These are phyloP conservation scores for Drosophila kanekoi DNA, from an alignment of 2,888 invertebrate genomes.

Conservation along the genomic window DNA sequence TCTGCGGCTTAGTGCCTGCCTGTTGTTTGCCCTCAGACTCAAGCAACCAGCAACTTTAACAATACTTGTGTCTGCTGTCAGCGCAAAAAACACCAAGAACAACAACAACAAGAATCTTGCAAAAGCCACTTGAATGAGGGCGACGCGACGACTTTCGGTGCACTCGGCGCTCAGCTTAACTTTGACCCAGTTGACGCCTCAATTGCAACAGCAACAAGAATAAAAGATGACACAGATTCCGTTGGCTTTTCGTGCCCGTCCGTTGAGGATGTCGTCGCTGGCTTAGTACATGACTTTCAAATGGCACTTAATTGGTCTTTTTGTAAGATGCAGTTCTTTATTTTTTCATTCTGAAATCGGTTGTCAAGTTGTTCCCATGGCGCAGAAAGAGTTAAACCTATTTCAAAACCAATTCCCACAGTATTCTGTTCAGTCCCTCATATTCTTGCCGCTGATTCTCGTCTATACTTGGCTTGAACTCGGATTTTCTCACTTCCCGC, in stretches of 20 bases:
- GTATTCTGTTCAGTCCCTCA: constrained; percentile 1
- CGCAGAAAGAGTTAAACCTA: constrained; percentile 13
- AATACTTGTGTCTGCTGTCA: constrained; percentile 23
- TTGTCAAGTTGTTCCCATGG: constrained; percentile 43
- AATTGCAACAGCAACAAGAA: constrained; percentile 55
- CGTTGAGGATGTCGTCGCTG: constrained; percentile 14
- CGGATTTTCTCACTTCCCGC: background rate
- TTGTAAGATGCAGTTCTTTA: constrained; percentile 28
- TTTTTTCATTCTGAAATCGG: constrained; percentile 23
- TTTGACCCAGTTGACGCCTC: constrained; percentile 79
- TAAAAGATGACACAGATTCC: constrained; percentile 62
- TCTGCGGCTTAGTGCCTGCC: constrained; percentile 36
- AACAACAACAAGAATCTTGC: constrained; percentile 30
- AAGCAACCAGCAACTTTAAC: constrained; percentile 6
- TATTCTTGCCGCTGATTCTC: constrained; percentile 1
- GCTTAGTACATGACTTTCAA: constrained; percentile 60
- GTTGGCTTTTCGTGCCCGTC: constrained; percentile 38
- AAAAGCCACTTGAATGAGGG: constrained; percentile 45
- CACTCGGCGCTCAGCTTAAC: constrained; percentile 57
- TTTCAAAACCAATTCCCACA: constrained; percentile 37
- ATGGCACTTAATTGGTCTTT: constrained; percentile 67
- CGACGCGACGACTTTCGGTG: constrained; percentile 31
- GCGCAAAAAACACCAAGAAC: constrained; percentile 30
- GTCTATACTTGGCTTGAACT: background rate
- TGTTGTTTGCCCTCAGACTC: constrained; percentile 8